phyloP scores from a whole-genome alignment of 2,888 invertebrate genomes.

The Chorisops tibialis region DNA sequence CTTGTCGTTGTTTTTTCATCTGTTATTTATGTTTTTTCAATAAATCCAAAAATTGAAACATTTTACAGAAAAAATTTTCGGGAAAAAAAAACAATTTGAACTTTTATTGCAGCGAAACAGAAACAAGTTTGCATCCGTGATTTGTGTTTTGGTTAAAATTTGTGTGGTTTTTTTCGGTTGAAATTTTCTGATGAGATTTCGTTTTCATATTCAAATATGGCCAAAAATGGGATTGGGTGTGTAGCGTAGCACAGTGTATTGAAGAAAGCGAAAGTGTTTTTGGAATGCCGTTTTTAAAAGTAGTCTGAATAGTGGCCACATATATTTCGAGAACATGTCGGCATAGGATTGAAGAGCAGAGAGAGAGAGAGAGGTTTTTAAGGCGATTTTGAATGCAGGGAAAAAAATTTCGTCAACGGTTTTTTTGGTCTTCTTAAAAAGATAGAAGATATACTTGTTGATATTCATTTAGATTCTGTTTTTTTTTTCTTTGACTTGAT shows the following conservation, averaged over 20 bases:
- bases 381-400: too few species aligned
- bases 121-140: constrained; percentile 10
- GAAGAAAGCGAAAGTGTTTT: constrained; percentile 13
- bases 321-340: too few species aligned
- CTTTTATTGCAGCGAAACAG: not conserved
- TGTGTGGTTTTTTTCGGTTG: not conserved
- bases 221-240: not conserved
- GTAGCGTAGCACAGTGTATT: not conserved
- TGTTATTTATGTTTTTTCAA: not conserved
- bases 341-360: too few species aligned
- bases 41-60: constrained; percentile 3
- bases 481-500: too few species aligned
- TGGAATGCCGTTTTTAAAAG: too few species aligned
- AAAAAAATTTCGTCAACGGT: too few species aligned
- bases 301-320: too few species aligned
- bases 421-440: too few species aligned
- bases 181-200: not conserved
- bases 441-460: too few species aligned
- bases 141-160: not conserved
- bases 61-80: not conserved
- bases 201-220: not conserved
- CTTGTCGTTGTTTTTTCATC: not conserved
- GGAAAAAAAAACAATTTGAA: not conserved
- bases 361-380: too few species aligned
- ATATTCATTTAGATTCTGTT: too few species aligned